Percentiles rank a stretch among this genome's conserved stretches.
Conservation (phyloP, 2,888 invertebrate genomes). For the Oxyteleia sp. region DNA sequence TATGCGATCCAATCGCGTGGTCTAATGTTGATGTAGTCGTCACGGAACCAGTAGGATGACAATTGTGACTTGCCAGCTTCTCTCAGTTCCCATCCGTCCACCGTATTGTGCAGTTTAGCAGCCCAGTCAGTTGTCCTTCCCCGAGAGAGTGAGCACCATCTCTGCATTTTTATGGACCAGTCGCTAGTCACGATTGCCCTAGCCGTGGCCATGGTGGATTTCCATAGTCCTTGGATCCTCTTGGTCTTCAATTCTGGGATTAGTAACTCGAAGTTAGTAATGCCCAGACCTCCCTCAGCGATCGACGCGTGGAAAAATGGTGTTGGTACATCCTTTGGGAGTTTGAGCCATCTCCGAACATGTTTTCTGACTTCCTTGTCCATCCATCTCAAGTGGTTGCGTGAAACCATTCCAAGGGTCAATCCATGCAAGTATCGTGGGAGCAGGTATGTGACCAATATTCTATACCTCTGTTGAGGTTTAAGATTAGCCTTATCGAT, state of each 20-base stretch:
- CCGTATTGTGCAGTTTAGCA: slow-evolving; percentile 58
- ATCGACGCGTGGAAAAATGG: slow-evolving; percentile 81
- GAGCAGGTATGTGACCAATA: too few relatives aligned
- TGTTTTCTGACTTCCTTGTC: slow-evolving; percentile 80
- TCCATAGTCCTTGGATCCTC: too few relatives aligned
- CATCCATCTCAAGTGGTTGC: slow-evolving; percentile 74
- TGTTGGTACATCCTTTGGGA: slow-evolving; percentile 80
- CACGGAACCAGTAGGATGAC: slow-evolving; percentile 66
- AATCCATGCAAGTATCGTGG: slow-evolving; percentile 65
- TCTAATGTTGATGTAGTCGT: slow-evolving; percentile 71
- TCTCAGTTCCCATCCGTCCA: slow-evolving; percentile 74
- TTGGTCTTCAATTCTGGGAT: slow-evolving; percentile 18
- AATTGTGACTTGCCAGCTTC: slow-evolving; percentile 32
- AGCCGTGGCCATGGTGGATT: too few relatives aligned
- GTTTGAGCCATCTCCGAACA: slow-evolving; percentile 78
- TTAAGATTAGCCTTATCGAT: background rate
- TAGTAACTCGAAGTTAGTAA: slow-evolving; percentile 67
- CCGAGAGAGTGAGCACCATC: too few relatives aligned
- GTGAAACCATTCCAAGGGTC: slow-evolving; percentile 79
- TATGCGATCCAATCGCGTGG: slow-evolving; percentile 82
- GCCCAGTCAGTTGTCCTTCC: slow-evolving; percentile 40
- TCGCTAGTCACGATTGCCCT: too few relatives aligned
- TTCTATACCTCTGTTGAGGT: background rate
- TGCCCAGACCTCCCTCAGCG: slow-evolving; percentile 77
- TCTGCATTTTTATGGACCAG: too few relatives aligned